These are phyloP conservation scores for Panulirus ornatus DNA, from an alignment of 1,140 invertebrate species.

Conservation along the genomic window DNA sequence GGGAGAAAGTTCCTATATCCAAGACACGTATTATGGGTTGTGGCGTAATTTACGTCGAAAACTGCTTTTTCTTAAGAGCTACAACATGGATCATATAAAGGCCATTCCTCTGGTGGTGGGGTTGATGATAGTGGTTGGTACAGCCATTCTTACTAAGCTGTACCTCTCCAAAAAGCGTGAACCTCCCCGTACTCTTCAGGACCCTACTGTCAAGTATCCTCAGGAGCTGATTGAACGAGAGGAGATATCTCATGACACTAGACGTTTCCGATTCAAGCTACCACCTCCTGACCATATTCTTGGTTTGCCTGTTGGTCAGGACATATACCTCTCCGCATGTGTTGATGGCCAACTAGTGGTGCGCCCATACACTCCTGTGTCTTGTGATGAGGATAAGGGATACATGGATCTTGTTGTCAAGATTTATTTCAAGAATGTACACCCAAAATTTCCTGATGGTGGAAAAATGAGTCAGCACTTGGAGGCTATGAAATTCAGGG, in stretches of 20 bases:
- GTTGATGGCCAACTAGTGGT: slow-evolving; percentile 94
- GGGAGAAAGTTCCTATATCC: no score
- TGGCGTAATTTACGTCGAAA: slow-evolving; percentile 19
- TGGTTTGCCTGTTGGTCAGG: slow-evolving; percentile 93
- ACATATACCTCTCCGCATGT: slow-evolving; percentile 94
- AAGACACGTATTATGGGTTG: slow-evolving; percentile 6
- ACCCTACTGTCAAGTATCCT: slow-evolving; percentile 93
- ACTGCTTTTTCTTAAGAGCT: slow-evolving; percentile 2
- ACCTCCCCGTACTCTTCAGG: slow-evolving; percentile 84
- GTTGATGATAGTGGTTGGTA: slow-evolving; percentile 86
- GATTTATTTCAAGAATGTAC: slow-evolving; percentile 97
- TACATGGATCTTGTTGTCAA: slow-evolving; percentile 98
- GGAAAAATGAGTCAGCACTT: slow-evolving; percentile 98
- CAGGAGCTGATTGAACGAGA: slow-evolving; percentile 95
- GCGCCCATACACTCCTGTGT: slow-evolving; percentile 97
- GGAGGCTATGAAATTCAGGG: slow-evolving; percentile 92
- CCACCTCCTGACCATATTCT: slow-evolving; percentile 84
- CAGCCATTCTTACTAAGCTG: slow-evolving; percentile 83
- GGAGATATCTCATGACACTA: slow-evolving; percentile 94
- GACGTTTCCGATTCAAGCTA: slow-evolving; percentile 93
- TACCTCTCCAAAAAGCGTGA: slow-evolving; percentile 80
- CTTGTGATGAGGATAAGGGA: slow-evolving; percentile 95
- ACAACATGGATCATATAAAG: slow-evolving; percentile 64
- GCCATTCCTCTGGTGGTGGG: slow-evolving; percentile 80
- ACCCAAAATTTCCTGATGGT: slow-evolving; percentile 98